Percentiles rank a stretch among this genome's conserved stretches.
phyloP scores from a whole-genome alignment of 2,113 vertebrate species.

The Lepisosteus oculatus region DNA sequence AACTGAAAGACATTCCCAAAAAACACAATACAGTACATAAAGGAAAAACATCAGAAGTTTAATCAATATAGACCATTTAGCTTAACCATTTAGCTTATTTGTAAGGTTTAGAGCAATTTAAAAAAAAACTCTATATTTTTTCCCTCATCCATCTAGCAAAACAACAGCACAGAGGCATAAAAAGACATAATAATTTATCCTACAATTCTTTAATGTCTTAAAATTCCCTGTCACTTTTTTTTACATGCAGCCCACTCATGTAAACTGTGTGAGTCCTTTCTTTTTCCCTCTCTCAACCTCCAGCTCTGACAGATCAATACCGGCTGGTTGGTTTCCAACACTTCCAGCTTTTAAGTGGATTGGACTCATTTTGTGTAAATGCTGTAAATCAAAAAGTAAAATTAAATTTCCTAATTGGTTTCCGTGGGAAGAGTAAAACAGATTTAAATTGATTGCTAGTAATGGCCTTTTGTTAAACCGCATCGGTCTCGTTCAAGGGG shows the following conservation, averaged over 20 bases:
- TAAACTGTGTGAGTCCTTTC: background rate
- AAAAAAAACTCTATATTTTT: too few species aligned
- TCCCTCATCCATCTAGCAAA: too few species aligned
- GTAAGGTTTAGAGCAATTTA: too few species aligned
- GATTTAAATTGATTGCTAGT: constrained; percentile 70
- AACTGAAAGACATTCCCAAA: too few species aligned
- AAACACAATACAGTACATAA: too few species aligned
- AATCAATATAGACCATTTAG: too few species aligned
- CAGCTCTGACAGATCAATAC: constrained; percentile 43
- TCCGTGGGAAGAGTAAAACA: constrained; percentile 64
- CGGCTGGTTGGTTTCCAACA: constrained; percentile 50
- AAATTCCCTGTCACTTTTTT: background rate
- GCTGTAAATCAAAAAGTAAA: constrained; percentile 61
- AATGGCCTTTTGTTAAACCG: constrained; percentile 63
- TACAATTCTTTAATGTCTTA: too few species aligned
- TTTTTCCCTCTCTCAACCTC: constrained; percentile 1
- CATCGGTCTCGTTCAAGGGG: constrained; percentile 58
- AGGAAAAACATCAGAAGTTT: too few species aligned
- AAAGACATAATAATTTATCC: too few species aligned
- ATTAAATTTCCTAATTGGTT: constrained; percentile 71
- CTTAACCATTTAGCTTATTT: too few species aligned
- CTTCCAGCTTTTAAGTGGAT: constrained; percentile 46
- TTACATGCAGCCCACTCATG: constrained; percentile 10
- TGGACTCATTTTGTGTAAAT: constrained; percentile 46
- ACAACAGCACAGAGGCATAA: too few species aligned